phyloP scores from a whole-genome alignment of 2,797 vertebrate species.

The Alcedo quadribrachys region DNA sequence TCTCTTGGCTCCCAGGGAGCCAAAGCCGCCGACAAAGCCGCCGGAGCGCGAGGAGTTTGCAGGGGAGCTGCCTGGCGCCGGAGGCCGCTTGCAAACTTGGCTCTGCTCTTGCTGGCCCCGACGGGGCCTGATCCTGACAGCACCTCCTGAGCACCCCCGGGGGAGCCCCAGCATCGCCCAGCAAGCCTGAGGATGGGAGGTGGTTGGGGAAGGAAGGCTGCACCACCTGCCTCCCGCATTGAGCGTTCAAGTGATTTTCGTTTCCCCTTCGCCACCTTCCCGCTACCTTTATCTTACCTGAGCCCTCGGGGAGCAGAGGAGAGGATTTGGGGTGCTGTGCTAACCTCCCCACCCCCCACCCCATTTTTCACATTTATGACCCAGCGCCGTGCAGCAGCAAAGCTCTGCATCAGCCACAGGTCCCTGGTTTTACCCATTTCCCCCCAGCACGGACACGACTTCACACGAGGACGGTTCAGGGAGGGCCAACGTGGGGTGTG shows the following conservation, averaged over 20 bases:
- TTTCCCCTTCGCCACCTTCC: too few species aligned
- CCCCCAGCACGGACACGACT: constrained; percentile 50
- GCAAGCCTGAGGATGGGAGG: too few species aligned
- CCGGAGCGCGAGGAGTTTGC: too few species aligned
- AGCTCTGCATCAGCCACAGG: constrained; percentile 56
- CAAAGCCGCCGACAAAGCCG: too few species aligned
- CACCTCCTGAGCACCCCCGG: too few species aligned
- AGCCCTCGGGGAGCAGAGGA: not conserved
- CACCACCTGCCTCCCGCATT: too few species aligned
- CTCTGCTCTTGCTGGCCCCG: too few species aligned
- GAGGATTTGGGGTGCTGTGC: not conserved
- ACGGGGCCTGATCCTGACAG: too few species aligned
- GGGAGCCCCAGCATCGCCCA: too few species aligned
- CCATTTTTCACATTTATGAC: not conserved
- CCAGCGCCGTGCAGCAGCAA: not conserved
- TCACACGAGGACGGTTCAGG: constrained; percentile 40
- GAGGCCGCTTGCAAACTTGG: too few species aligned
- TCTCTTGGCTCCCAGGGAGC: not conserved
- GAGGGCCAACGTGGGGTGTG: constrained; percentile 61
- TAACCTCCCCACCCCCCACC: not conserved
- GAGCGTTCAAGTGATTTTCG: not conserved
- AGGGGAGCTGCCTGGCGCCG: too few species aligned
- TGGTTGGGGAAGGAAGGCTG: too few species aligned
- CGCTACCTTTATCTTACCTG: not conserved
- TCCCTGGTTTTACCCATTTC: constrained; percentile 45